These are phyloP conservation scores for Oreochromis mossambicus DNA, from an alignment of 2,797 vertebrate species.

Conservation along the genomic window DNA sequence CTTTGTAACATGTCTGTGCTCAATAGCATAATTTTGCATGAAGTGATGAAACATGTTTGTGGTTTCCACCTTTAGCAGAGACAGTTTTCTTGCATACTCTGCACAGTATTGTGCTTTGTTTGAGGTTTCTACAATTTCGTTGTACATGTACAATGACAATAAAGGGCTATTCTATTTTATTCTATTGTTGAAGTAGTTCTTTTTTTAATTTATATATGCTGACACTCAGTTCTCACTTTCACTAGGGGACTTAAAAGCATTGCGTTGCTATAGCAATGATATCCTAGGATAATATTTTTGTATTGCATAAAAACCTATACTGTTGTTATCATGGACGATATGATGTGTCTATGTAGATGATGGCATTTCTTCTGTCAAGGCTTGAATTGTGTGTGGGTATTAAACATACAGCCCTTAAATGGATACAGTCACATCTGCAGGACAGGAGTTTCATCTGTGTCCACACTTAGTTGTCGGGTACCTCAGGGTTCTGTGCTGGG, in stretches of 20 bases:
- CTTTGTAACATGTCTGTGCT: background rate
- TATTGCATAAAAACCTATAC: background rate
- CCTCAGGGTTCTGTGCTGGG: background rate
- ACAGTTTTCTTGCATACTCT: background rate
- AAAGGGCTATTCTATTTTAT: background rate
- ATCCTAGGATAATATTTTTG: background rate
- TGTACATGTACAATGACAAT: background rate
- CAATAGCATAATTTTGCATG: background rate
- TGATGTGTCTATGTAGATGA: rapidly evolving
- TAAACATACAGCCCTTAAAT: rapidly evolving
- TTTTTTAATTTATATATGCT: background rate
- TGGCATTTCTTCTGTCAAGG: background rate
- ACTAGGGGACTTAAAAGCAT: background rate
- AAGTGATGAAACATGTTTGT: background rate
- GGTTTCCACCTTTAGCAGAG: background rate
- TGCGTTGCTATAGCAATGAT: background rate
- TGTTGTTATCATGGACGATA: background rate
- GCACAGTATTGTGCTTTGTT: rapidly evolving
- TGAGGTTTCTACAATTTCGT: rapidly evolving
- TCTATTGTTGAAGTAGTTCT: rapidly evolving
- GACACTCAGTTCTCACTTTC: background rate
- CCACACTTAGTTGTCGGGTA: background rate
- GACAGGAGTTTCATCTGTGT: background rate
- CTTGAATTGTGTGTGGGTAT: background rate
- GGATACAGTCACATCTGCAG: background rate